Conservation (phyloP, 2,797 vertebrate genomes). For the Xiphorhynchus erythropygius region DNA sequence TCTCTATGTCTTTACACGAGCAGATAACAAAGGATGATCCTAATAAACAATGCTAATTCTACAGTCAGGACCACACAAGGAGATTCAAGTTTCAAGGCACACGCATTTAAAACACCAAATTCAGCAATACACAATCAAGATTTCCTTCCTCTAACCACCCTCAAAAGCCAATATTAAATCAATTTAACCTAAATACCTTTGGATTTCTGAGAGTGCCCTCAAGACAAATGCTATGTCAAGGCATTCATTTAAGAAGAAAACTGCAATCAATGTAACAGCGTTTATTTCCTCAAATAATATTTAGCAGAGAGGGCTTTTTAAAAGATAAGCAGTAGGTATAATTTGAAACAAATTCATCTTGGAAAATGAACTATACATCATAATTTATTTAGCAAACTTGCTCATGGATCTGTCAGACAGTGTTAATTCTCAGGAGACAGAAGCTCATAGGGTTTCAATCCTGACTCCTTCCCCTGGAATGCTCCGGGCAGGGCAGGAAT, state of each 20-base stretch:
- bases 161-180: background rate
- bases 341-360: background rate
- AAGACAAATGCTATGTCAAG: background rate
- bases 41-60: background rate
- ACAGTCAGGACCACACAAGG: background rate
- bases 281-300: background rate
- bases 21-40: background rate
- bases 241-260: background rate
- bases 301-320: background rate
- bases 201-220: background rate
- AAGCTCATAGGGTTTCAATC: background rate
- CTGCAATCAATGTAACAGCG: background rate
- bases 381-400: background rate
- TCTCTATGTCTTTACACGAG: background rate
- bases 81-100: background rate
- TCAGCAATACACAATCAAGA: background rate
- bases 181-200: background rate
- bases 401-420: background rate
- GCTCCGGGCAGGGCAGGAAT: background rate
- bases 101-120: background rate
- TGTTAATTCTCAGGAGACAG: background rate
- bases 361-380: background rate
- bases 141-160: background rate
- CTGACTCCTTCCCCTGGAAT: background rate
- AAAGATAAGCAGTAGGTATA: background rate